phyloP scores from a whole-genome alignment of 2,113 vertebrate species.

The Mohoua ochrocephala region DNA sequence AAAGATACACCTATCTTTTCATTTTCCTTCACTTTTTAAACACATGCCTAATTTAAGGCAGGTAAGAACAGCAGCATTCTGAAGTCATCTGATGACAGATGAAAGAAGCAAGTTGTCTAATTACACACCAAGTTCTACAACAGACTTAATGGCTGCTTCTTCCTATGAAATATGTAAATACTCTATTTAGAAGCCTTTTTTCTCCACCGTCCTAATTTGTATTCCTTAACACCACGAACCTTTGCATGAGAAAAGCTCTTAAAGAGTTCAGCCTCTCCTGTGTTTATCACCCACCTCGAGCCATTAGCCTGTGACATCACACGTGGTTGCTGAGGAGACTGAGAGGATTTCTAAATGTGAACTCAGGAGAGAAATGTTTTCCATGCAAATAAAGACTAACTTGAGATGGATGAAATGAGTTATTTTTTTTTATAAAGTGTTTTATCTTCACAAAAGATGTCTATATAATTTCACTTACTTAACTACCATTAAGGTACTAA shows the following conservation, averaged over 20 bases:
- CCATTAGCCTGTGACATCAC: constrained; percentile 53
- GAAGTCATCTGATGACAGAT: not conserved
- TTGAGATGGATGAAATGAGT: not conserved
- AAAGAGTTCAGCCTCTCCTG: constrained; percentile 10
- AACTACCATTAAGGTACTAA: not conserved
- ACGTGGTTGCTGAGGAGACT: constrained; percentile 39
- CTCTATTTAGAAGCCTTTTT: not conserved
- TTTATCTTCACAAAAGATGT: not conserved
- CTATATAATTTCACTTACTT: not conserved
- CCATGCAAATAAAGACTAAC: constrained; percentile 42
- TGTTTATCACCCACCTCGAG: constrained; percentile 40
- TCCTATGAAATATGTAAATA: not conserved
- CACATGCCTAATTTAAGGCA: not conserved
- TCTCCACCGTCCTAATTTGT: not conserved
- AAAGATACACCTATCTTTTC: not conserved
- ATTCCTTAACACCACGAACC: not conserved
- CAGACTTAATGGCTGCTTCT: not conserved
- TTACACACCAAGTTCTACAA: not conserved
- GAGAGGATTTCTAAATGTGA: constrained; percentile 32
- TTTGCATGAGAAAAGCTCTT: constrained; percentile 10
- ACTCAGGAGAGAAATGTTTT: not conserved
- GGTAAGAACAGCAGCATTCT: not conserved
- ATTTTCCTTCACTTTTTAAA: not conserved
- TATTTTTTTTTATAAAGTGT: not conserved
- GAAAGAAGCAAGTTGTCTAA: not conserved